Evolutionary conservation across 2,888 invertebrate species (phyloP), one percentile per base, ranked within the genome.

Genomic region (Pharmacophagus antenor): DNA sequence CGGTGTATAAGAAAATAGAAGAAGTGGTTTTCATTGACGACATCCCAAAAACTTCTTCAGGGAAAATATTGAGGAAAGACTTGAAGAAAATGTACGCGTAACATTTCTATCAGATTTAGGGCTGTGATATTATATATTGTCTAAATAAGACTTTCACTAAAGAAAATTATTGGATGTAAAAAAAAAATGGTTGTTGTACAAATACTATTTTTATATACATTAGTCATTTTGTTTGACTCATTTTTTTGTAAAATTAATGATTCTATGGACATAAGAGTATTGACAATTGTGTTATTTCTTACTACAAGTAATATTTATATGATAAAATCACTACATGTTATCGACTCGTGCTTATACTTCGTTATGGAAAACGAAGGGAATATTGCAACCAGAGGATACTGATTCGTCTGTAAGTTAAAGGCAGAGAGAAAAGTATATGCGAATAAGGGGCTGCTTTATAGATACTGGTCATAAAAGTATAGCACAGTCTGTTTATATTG

Each of bases 1-100:
- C 96, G 0, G 89, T 93, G 1, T 96, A 95, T 78, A 98, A 98
- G 78, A 93, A 94, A 70, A 91, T 97, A 18, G 92, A 92, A 63
- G 84, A 88, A 51, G 92, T 97, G 3, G 86, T 92, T 54, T 93
- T 96, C 66, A 91, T 95, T 0, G 85, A 93, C 1, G 89, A 92
- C 55, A 94, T 97, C 65, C 96, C 96, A 0, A 96, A 95, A 81
- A 95, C 93, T 51, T 88, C 93, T 0, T 92, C 95, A 0, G 97
- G 97, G 1, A 97, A 97, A 82, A 96, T 97, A 69, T 82, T 96
- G 67, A 91, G 96, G 62, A 92, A 92, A 65, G 92, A 93, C 59
- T 81, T 95, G 65, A 92, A 92, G 78, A 88, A 87, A 64, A 87
- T 86, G 78, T 86, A 88, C 65, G 77, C 80, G 61, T 84, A 71